A percentile compares a stretch with the other conserved stretches of the same genome.
phyloP scores from a whole-genome alignment of 2,113 vertebrate genomes.

The Lonchura striata region DNA sequence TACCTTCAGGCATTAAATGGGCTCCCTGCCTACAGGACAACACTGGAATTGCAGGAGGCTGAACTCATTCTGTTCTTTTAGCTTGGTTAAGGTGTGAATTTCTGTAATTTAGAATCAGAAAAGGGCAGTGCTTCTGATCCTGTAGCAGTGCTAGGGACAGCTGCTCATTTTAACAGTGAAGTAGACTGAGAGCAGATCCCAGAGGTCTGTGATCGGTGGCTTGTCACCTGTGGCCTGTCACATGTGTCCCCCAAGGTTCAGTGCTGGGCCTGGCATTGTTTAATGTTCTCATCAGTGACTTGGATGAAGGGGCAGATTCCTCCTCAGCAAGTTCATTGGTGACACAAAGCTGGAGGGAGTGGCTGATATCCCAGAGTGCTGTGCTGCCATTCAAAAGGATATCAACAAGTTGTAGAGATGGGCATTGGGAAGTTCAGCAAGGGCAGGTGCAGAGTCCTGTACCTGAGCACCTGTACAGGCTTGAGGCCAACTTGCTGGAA shows the following conservation, averaged over 20 bases:
- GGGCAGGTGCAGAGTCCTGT: background rate
- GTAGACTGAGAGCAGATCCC: background rate
- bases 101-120: background rate
- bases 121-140: background rate
- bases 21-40: background rate
- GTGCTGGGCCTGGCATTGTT: background rate
- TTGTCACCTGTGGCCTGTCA: background rate
- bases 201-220: background rate
- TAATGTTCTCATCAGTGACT: background rate
- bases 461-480: fast-evolving
- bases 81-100: background rate
- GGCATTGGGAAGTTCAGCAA: fast-evolving
- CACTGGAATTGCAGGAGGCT: background rate
- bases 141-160: background rate
- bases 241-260: background rate
- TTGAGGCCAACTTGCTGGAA: background rate
- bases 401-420: fast-evolving
- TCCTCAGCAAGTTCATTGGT: background rate
- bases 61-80: background rate
- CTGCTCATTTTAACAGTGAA: background rate
- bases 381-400: background rate
- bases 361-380: background rate
- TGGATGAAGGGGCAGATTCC: background rate
- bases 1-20: background rate
- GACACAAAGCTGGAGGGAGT: background rate